Evolutionary conservation across 2,797 vertebrate genomes (phyloP).

Genomic region (Clarias pachynema): DNA sequence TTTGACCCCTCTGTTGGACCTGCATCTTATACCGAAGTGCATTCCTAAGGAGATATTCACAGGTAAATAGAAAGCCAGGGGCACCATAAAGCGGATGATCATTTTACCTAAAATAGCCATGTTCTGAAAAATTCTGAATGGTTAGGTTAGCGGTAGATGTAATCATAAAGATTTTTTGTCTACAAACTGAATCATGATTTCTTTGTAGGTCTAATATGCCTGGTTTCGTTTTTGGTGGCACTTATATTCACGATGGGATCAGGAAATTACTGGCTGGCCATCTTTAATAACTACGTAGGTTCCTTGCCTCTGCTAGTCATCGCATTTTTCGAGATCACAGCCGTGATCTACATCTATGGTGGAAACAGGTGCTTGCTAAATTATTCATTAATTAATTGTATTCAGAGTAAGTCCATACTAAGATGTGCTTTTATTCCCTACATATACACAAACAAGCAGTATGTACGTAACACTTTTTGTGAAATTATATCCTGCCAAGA

Average conservation of each 20-base stretch:
- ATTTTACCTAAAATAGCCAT: neutral
- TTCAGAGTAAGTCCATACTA: neutral
- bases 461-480: neutral
- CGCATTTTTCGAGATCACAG: constrained; percentile 79
- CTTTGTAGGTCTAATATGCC: constrained; percentile 74
- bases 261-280: constrained; percentile 85
- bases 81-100: neutral
- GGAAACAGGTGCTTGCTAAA: constrained; percentile 71
- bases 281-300: constrained; percentile 79
- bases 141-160: neutral
- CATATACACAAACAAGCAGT: no score
- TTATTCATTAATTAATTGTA: neutral
- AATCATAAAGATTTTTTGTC: neutral
- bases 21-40: constrained; percentile 67
- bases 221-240: constrained; percentile 71
- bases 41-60: constrained; percentile 81
- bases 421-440: neutral
- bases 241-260: constrained; percentile 81
- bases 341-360: constrained; percentile 78
- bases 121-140: neutral
- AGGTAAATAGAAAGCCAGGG: constrained; percentile 64
- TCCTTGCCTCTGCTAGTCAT: constrained; percentile 80
- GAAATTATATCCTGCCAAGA: neutral
- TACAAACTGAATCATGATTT: neutral
- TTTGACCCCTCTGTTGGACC: constrained; percentile 80